Evolutionary conservation across 2,113 vertebrate genomes (phyloP).

Genomic region (Semicossyphus pulcher): DNA sequence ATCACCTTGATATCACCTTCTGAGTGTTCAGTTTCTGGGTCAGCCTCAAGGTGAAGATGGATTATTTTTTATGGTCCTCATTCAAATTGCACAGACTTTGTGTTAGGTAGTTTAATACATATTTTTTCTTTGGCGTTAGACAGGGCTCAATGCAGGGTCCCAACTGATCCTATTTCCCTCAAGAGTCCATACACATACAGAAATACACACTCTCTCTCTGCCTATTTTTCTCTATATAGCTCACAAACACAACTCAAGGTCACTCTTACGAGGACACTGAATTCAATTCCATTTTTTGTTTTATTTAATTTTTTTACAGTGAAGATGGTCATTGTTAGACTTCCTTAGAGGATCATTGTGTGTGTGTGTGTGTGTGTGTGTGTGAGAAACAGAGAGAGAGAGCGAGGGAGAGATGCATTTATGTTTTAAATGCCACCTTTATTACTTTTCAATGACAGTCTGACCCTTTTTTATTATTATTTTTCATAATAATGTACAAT

Average conservation of each 20-base stretch:
- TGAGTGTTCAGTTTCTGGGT: conserved; percentile 46
- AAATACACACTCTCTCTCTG: no score
- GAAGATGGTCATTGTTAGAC: conserved; percentile 41
- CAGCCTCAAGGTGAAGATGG: conserved; percentile 69
- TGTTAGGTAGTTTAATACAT: conserved; percentile 2
- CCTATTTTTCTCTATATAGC: no score
- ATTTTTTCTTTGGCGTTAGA: no score
- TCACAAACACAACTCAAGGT: conserved; percentile 62
- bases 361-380: conserved; percentile 12
- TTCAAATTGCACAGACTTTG: conserved; percentile 46
- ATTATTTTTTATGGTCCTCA: conserved; percentile 67
- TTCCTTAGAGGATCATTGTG: conserved; percentile 54
- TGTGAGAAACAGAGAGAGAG: not conserved
- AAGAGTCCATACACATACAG: conserved; percentile 11
- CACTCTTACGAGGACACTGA: conserved; percentile 60
- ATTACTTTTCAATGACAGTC: conserved; percentile 68
- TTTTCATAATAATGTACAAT: conserved; percentile 54
- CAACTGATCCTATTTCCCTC: no score
- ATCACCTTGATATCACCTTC: conserved; percentile 56
- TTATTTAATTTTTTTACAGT: conserved; percentile 31
- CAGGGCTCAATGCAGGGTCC: no score
- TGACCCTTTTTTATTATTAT: conserved; percentile 46
- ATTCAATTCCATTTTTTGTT: no score
- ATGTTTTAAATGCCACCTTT: conserved; percentile 56
- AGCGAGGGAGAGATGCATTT: not conserved